Evolutionary conservation across 1,140 invertebrate genomes (phyloP), one percentile per base, ranked within the genome.

Genomic region (Diploscapter pachys): DNA sequence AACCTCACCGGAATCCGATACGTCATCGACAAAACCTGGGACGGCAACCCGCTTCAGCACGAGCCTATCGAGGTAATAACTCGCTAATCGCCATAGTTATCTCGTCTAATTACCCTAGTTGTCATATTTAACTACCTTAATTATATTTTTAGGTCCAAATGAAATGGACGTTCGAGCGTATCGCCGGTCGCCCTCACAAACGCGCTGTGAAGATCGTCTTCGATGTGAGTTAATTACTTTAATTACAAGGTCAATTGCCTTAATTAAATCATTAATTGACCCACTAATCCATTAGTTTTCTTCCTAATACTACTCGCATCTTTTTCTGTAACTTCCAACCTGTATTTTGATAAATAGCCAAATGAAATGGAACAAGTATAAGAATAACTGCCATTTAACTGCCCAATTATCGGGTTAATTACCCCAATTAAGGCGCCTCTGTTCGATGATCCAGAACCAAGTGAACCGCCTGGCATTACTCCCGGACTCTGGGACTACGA

Each of bases 371-470:
- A 31, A 31, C 31, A 31, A 31, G 31, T 31, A 31, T 31, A 31
- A 31, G 31, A 31, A 11, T 11, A 59, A 59, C 11, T n/a, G n/a
- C n/a, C n/a, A n/a, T n/a, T n/a, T n/a, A n/a, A n/a, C n/a, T 59
- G 57, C 57, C 11, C 13, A 11, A 13, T 59, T 59, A 11, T 11
- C 31, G 31, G 31, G 31, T 1, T 31, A 31, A 31, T 31, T 31
- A 31, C 31, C 31, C 5, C 2, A 13, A 51, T 75, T 56, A 53
- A 75, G 74, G 84, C 80, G 3, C 84, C 84, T 13, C 69, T 85
- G 31, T 81, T 86, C 75, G 83, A 85, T 56, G 83, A 85, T 73
- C 80, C 81, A 52, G 82, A 85, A 55, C 79, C 83, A 52, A 78
- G 76, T 61, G 83, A 85, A 11, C 78, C 78, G 49, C 71, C 81